Base-by-base conservation (phyloP, 2,113 vertebrate genomes). In the Jacana jacana region DNA sequence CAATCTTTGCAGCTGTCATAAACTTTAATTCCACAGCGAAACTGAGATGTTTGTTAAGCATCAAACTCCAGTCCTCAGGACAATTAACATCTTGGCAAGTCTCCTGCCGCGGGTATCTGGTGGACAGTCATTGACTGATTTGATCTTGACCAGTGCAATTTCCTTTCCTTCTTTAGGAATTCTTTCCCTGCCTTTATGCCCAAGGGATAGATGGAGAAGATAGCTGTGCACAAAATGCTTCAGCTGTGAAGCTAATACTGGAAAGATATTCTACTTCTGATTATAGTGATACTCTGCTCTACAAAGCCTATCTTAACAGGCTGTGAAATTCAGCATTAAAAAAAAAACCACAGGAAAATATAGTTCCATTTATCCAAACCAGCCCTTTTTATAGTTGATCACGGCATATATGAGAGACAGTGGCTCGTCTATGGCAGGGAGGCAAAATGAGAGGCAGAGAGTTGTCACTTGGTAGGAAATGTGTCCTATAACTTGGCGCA, bases 101-200 rank as follows among this genome's bases (percentile, higher is more conserved):
- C 28, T 96, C 68, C 82, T 86, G 58, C 40, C 63, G 64, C 0
- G 5, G 30, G n/a, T 96, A 77, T 90, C 88, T 97, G 72, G 71
- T 90, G 72, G 91, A 83, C 72, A 81, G 86, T 72, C 58, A 61
- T 88, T 81, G 46, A 46, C 46, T 46, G 46, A 86, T 75, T 80
- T 88, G 86, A 93, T 94, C 92, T 88, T 66, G 54, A 92, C 88
- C 88, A 86, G 60, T 0, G 6, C 60, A 84, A 90, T 86, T 94
- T 91, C 88, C 92, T 90, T 86, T 73, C 76, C 76, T 88, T 94
- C 88, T 95, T 92, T 25, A 93, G 91, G 77, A 96, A 92, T 94
- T 96, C 84, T 94, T 95, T 84, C 35, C 55, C 77, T 91, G 92
- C 86, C 42, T 94, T 75, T 91, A 83, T 92, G 83, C 88, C 91